Evolutionary conservation across 2,113 vertebrate species (phyloP), one percentile per base, ranked within the genome.

Genomic region (Deroptyus accipitrinus): DNA sequence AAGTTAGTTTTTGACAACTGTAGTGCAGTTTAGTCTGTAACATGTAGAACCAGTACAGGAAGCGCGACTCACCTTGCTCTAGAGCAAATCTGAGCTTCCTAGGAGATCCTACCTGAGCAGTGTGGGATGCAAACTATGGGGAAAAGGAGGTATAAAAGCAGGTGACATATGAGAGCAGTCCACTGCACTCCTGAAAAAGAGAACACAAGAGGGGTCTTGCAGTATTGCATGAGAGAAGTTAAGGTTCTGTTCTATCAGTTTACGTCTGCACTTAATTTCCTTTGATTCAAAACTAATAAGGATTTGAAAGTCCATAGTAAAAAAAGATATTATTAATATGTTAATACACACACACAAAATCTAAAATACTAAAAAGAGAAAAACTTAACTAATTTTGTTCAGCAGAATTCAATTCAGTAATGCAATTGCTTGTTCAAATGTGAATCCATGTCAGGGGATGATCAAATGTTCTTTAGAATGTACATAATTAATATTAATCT

Each of bases 61-160:
- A 67, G 37, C 8, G 35, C 9, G 0, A 18, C 22, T 48, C 0
- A 0, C 6, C 9, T 63, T n/a, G 28, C 33, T 69, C 19, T 73
- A 37, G 14, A 76, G 8, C 3, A 41, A 63, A 18, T 25, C 31
- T 52, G 19, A 46, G 27, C 24, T 70, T 67, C 28, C 11, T 39
- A n/a, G 44, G 10, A 63, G 3, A 33, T 33, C 3, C 3, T 1
- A 10, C 13, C 14, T 6, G 10, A 11, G 7, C 4, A 41, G 2
- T 9, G 2, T 9, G 3, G 54, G 13, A 54, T 6, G 4, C 5
- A 84, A 68, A 52, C 59, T 37, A 8, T 4, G 54, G 83, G 30
- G 30, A 85, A 49, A 74, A 2, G 3, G 25, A 16, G 18, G 11
- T 23, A 5, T 7, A 59, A 33, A 75, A 28, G 12, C 25, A 52